These are phyloP conservation scores for Ceramica pisi DNA, from an alignment of 2,888 invertebrate genomes.

Conservation along the genomic window DNA sequence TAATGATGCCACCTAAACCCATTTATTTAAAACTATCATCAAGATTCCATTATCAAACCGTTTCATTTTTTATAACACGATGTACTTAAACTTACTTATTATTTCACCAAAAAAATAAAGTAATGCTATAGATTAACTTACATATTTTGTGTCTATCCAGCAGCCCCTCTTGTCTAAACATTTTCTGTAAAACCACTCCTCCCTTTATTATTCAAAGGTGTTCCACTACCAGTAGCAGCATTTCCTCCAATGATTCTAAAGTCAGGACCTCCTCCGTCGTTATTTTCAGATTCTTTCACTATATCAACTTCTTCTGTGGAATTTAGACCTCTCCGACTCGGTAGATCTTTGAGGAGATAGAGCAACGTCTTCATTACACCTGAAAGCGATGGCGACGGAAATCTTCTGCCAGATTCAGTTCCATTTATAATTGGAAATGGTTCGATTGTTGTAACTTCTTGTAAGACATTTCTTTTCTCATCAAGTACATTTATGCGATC, in stretches of 20 bases:
- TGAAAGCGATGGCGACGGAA: conserved; percentile 19
- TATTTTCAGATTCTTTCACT: conserved; percentile 38
- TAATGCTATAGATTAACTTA: not conserved
- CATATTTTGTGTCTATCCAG: not conserved
- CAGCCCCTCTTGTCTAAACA: not conserved
- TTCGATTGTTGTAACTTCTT: not conserved
- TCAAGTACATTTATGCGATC: not conserved
- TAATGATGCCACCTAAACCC: conserved; percentile 62
- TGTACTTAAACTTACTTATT: not conserved
- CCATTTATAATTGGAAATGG: conserved; percentile 19
- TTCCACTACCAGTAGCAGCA: conserved; percentile 82
- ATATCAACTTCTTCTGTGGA: conserved; percentile 23
- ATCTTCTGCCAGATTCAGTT: conserved; percentile 43
- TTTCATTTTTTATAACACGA: conserved; percentile 43
- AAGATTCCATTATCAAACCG: conserved; percentile 57
- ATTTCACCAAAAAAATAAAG: not conserved
- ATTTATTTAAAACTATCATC: conserved; percentile 52
- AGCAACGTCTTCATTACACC: conserved; percentile 43
- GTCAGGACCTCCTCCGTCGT: conserved; percentile 64
- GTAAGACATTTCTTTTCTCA: not conserved
- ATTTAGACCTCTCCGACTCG: conserved; percentile 27
- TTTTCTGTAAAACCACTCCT: conserved; percentile 69
- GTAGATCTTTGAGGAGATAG: conserved; percentile 25
- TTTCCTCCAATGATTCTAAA: conserved; percentile 83
- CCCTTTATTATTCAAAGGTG: conserved; percentile 79